A percentile compares a stretch with the other conserved stretches of the same genome.
These are phyloP conservation scores for Cynaeus angustus DNA, from an alignment of 2,888 invertebrate genomes.

Conservation along the genomic window DNA sequence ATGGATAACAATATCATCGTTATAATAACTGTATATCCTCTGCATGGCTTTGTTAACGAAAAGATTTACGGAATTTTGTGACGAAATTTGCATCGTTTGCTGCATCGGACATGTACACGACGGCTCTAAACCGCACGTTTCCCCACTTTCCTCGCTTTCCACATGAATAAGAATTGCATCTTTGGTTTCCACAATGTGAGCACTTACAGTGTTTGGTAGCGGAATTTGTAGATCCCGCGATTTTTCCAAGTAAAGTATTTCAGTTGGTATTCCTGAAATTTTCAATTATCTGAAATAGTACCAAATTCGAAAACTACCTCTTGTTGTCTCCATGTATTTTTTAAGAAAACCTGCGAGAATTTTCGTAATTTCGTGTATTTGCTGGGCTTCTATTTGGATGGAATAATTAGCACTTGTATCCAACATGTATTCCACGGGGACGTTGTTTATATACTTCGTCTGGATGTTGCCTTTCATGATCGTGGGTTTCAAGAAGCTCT, in stretches of 20 bases:
- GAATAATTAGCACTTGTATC: slow-evolving; percentile 58
- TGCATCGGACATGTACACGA: slow-evolving; percentile 65
- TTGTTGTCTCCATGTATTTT: slow-evolving; percentile 48
- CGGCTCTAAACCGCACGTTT: slow-evolving; percentile 62
- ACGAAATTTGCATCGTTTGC: slow-evolving; percentile 64
- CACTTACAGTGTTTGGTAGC: slow-evolving; percentile 60
- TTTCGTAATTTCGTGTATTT: slow-evolving; percentile 59
- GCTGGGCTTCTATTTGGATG: slow-evolving; percentile 56
- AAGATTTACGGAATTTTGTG: slow-evolving; percentile 60
- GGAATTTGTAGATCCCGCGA: slow-evolving; percentile 63
- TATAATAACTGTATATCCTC: slow-evolving; percentile 65
- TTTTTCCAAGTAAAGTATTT: slow-evolving; percentile 67
- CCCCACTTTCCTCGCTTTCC: slow-evolving; percentile 60
- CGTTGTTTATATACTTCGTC: slow-evolving; percentile 64
- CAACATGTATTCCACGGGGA: slow-evolving; percentile 59
- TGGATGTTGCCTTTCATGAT: slow-evolving; percentile 58
- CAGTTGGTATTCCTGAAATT: slow-evolving; percentile 62
- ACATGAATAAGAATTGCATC: slow-evolving; percentile 62
- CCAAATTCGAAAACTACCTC: slow-evolving; percentile 14
- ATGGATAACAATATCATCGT: slow-evolving; percentile 61
- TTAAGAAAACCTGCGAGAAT: slow-evolving; percentile 57
- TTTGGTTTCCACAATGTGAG: slow-evolving; percentile 57
- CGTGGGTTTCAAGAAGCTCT: slow-evolving; percentile 59
- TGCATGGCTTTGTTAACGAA: slow-evolving; percentile 63
- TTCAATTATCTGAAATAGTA: neutral